Evolutionary conservation across 2,888 invertebrate species (phyloP).

Genomic region (Phorcus lineatus): DNA sequence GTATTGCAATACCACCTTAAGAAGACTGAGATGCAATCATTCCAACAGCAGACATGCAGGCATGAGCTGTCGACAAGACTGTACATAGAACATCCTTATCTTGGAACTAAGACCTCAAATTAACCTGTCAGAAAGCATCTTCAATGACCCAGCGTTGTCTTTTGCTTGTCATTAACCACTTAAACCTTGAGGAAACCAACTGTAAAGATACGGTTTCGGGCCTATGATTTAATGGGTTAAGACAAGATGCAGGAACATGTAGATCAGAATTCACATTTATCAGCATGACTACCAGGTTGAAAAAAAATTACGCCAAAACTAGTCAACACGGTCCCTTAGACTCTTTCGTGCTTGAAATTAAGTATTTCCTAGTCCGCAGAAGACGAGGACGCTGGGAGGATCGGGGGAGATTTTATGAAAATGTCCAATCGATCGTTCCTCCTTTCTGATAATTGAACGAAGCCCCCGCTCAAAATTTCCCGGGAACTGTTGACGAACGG

Average conservation of each 20-base stretch:
- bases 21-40: not conserved
- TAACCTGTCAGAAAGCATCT: not conserved
- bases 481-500: not conserved
- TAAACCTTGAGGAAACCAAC: not conserved
- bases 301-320: not conserved
- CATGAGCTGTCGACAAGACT: not conserved
- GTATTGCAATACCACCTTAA: too few species aligned
- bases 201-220: not conserved
- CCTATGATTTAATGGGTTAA: not conserved
- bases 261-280: not conserved
- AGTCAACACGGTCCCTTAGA: not conserved
- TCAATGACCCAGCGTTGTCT: not conserved
- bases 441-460: not conserved
- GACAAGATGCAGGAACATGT: not conserved
- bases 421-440: conserved; percentile 12
- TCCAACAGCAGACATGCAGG: not conserved
- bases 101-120: not conserved
- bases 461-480: not conserved
- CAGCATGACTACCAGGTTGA: not conserved
- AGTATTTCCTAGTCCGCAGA: not conserved
- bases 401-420: conserved; percentile 16
- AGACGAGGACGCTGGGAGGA: not conserved
- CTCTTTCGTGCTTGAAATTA: conserved; percentile 3
- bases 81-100: not conserved
- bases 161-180: not conserved